Conservation (phyloP, 1,140 invertebrate species). For the Aradophagus sp. region DNA sequence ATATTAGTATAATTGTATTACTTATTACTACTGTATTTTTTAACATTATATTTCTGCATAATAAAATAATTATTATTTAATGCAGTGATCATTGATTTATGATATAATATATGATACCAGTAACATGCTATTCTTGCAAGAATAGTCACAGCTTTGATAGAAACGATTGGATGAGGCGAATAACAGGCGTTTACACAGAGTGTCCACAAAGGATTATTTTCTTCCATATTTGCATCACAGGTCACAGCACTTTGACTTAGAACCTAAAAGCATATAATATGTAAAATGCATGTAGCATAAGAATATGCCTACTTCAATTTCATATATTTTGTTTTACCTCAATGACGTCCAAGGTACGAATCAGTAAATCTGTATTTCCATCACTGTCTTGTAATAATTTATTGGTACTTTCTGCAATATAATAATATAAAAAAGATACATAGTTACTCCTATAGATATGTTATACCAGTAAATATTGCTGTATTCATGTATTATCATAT, state of each 20-base stretch:
- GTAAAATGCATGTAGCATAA: background rate
- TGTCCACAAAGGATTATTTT: constrained; percentile 67
- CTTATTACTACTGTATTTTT: too few species aligned
- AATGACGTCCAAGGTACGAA: constrained; percentile 72
- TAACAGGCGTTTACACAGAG: constrained; percentile 76
- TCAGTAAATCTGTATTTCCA: constrained; percentile 68
- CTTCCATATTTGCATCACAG: constrained; percentile 71
- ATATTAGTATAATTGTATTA: too few species aligned
- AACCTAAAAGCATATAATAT: constrained; percentile 58
- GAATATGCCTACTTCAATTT: background rate
- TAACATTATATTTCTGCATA: too few species aligned
- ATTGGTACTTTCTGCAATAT: constrained; percentile 67
- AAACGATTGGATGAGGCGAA: constrained; percentile 78
- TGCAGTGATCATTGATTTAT: too few species aligned
- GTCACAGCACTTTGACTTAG: constrained; percentile 71
- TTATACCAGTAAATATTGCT: constrained; percentile 10
- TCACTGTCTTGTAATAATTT: constrained; percentile 68
- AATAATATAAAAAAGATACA: too few species aligned
- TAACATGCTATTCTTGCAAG: constrained; percentile 81
- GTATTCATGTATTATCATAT: constrained; percentile 13
- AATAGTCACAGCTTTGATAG: constrained; percentile 82
- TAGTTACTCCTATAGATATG: too few species aligned
- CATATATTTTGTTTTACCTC: constrained; percentile 59
- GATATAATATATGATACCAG: constrained; percentile 74
- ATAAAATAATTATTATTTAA: too few species aligned